A percentile compares a stretch with the other conserved stretches of the same genome.
Conservation (phyloP, 2,113 vertebrate genomes). For the Petroica traversi region DNA sequence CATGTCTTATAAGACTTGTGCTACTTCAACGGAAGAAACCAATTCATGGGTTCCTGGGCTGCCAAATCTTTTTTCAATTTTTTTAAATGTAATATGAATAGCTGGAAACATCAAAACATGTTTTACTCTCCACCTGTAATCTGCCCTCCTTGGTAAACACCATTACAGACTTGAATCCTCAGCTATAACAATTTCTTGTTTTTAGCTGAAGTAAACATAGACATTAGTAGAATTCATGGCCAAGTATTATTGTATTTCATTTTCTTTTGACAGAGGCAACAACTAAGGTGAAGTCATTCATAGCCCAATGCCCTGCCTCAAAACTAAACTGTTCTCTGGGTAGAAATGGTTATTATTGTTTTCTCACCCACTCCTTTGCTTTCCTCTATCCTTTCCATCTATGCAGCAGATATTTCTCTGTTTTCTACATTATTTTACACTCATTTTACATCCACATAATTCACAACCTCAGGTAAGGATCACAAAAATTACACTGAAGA, state of each 20-base stretch:
- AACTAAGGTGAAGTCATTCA: background rate
- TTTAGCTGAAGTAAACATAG: background rate
- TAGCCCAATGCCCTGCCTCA: background rate
- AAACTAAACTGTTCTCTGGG: background rate
- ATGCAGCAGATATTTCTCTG: background rate
- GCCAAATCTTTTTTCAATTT: background rate
- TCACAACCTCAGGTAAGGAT: accelerated
- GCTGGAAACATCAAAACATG: background rate
- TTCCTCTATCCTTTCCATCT: background rate
- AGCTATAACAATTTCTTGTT: background rate
- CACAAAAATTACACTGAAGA: background rate
- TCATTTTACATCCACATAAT: background rate
- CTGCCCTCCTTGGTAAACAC: background rate
- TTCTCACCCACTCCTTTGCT: background rate
- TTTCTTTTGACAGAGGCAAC: background rate
- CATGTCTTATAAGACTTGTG: background rate
- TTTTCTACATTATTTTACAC: background rate
- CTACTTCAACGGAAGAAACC: background rate
- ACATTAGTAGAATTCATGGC: background rate
- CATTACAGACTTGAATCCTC: background rate
- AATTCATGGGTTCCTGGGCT: background rate
- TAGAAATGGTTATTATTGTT: background rate
- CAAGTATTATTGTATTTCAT: background rate
- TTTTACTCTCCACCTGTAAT: background rate
- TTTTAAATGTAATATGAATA: background rate